Conservation (phyloP, 2,888 invertebrate genomes). For the Tipula helvola region DNA sequence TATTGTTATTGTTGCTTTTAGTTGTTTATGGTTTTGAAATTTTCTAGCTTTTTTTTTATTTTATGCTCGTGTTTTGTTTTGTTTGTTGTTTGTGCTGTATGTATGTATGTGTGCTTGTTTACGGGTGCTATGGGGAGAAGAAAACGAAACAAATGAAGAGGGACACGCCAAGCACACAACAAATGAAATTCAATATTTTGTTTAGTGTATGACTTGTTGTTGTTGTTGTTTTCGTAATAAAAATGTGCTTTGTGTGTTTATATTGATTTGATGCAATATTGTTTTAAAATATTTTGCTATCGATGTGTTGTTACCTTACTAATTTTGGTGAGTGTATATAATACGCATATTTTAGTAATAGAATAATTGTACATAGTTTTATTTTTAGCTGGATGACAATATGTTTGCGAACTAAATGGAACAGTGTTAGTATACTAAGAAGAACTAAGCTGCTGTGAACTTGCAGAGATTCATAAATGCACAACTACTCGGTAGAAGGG, state of each 20-base stretch:
- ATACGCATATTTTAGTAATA: neutral
- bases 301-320: neutral
- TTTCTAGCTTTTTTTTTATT: neutral
- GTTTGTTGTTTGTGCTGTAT: neutral
- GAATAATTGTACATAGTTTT: neutral
- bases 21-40: neutral
- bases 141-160: neutral
- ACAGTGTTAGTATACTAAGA: too few species aligned
- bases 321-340: neutral
- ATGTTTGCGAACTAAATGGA: neutral
- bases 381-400: neutral
- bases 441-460: too few species aligned
- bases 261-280: neutral
- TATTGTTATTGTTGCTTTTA: neutral
- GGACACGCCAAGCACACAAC: neutral
- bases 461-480: too few species aligned
- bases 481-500: too few species aligned
- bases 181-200: slow-evolving; percentile 4
- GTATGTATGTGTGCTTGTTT: neutral
- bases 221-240: neutral
- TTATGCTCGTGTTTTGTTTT: neutral
- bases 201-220: neutral
- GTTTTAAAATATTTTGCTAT: neutral
- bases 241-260: neutral
- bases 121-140: neutral